Base-by-base conservation (phyloP, 2,113 vertebrate genomes). In the Myiozetetes cayanensis region DNA sequence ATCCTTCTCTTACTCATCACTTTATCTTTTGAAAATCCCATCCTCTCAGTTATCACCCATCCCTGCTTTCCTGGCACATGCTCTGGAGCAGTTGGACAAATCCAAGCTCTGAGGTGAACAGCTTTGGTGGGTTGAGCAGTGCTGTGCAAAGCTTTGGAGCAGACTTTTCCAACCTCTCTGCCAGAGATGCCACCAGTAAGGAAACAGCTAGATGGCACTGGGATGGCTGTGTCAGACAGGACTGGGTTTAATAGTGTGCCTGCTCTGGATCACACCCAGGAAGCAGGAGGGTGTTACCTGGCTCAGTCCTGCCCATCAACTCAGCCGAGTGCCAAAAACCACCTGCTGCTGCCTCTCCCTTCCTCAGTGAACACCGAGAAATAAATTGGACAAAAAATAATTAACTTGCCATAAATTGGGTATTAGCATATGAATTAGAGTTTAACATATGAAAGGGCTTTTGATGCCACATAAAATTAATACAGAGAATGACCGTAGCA, bases 371-470 rank as follows among this genome's bases (percentile, higher is more conserved):
- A 86, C 8, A 23, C 65, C 2, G 17, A 93, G 90, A 84, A 96
- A 96, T 92, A 91, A 87, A 94, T 89, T 86, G 66, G 75, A 97
- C 93, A 86, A 94, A 97, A 97, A 97, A 97, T 97, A 97, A 98
- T 97, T 97, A 97, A 95, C 95, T 96, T 83, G 84, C 96, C 59
- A 22, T 96, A 97, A 96, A 97, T 85, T 94, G 58, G 59, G 55
- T 73, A 97, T 98, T 98, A 98, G 97, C 97, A 97, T 97, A 96
- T 95, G 97, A 97, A 97, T 97, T 93, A 62, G 78, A 65, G 77
- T 95, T 98, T 98, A 97, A 95, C 97, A 97, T 97, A 97, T 97
- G 97, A 98, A 98, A 98, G 92, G 94, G 81, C 94, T 97, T 97
- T 97, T 96, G 96, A 95, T 94, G 94, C 91, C 0, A 2, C 52